Evolutionary conservation across 2,113 vertebrate genomes (phyloP).

Genomic region (Mesembrinibis cayennensis): DNA sequence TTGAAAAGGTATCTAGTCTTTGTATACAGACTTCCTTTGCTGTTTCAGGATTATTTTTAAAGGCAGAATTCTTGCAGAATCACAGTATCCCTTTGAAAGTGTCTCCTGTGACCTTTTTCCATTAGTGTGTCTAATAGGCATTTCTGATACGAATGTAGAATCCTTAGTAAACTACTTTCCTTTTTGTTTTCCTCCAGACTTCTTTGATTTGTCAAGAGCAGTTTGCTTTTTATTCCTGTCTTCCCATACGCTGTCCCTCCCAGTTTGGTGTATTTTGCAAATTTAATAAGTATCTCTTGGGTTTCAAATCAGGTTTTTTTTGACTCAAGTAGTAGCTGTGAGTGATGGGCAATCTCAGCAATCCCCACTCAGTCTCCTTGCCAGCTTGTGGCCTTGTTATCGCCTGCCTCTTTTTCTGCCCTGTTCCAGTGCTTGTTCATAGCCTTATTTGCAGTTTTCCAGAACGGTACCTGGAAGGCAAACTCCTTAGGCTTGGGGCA

Average conservation of each 20-base stretch:
- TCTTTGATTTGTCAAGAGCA: background rate
- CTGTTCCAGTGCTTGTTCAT: background rate
- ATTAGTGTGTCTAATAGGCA: no score
- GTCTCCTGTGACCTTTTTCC: background rate
- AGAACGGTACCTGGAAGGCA: background rate
- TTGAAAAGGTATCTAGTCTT: background rate
- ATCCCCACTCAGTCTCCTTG: background rate
- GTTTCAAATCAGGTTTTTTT: background rate
- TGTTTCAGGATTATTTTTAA: background rate
- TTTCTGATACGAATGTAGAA: background rate
- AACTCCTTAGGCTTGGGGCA: background rate
- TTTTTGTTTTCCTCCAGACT: background rate
- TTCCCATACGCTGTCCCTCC: background rate
- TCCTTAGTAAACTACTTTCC: background rate
- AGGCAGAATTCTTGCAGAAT: background rate
- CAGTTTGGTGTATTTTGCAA: background rate
- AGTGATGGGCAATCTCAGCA: background rate
- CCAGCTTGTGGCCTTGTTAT: background rate
- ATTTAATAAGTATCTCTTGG: background rate
- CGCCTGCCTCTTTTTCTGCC: background rate
- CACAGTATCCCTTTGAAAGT: background rate
- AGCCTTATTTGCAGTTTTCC: background rate
- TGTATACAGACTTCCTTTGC: background rate
- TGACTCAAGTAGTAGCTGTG: background rate
- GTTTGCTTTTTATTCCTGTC: background rate